These are phyloP conservation scores for Pteromalus puparum DNA, from an alignment of 1,140 invertebrate genomes.

Conservation along the genomic window DNA sequence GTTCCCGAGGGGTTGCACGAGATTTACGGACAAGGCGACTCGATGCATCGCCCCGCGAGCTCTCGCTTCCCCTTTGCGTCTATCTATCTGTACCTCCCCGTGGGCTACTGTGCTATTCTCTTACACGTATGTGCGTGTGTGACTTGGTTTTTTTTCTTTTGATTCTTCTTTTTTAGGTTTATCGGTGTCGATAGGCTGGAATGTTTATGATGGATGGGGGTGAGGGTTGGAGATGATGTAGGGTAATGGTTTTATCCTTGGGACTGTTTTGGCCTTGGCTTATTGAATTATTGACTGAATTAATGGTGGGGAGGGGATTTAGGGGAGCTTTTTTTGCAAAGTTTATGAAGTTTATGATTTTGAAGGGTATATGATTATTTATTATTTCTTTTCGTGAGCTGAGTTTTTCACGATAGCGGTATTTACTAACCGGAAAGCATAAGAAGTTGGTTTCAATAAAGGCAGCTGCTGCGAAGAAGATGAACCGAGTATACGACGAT, in stretches of 20 bases:
- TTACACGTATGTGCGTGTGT: background rate
- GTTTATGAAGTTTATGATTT: too few relatives aligned
- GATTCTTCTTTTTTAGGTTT: background rate
- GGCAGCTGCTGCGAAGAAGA: background rate
- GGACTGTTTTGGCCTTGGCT: too few relatives aligned
- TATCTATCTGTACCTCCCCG: slow-evolving; percentile 8
- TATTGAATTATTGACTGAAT: too few relatives aligned
- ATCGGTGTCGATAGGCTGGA: background rate
- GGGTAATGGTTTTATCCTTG: background rate
- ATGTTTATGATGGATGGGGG: background rate
- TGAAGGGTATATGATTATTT: too few relatives aligned
- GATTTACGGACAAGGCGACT: slow-evolving; percentile 44
- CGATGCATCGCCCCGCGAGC: slow-evolving; percentile 22
- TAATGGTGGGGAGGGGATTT: too few relatives aligned
- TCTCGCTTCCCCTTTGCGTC: background rate
- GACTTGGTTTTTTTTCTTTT: background rate
- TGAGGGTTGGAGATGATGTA: background rate
- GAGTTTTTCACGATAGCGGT: background rate
- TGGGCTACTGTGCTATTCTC: background rate
- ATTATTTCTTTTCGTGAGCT: background rate
- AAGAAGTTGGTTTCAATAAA: background rate
- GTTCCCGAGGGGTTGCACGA: slow-evolving; percentile 34
- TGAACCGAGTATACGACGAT: background rate
- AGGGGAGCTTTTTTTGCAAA: too few relatives aligned
- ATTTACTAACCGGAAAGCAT: background rate